Conservation (phyloP, 2,797 vertebrate species). For the Simalia tracyae region DNA sequence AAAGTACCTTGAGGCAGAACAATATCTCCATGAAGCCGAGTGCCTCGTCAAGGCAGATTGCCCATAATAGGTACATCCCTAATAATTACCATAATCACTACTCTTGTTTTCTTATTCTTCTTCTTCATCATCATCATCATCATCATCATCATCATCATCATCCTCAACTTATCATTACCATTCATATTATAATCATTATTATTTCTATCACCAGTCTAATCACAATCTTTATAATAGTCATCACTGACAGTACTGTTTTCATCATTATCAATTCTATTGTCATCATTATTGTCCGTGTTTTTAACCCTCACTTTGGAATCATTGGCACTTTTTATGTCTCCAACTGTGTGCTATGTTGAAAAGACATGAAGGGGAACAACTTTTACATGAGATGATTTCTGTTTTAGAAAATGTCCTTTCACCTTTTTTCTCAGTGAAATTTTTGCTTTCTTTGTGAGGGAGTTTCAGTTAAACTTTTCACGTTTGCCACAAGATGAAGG, state of each 20-base stretch:
- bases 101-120: neutral
- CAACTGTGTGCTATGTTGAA: neutral
- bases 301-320: neutral
- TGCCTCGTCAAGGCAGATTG: neutral
- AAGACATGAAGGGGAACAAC: neutral
- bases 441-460: neutral
- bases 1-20: neutral
- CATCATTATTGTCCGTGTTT: neutral
- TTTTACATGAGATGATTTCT: neutral
- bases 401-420: neutral
- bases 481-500: neutral
- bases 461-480: neutral
- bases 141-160: neutral
- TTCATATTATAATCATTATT: neutral
- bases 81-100: neutral
- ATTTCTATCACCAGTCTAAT: neutral
- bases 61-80: neutral
- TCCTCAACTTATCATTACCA: neutral
- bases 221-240: neutral
- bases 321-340: neutral
- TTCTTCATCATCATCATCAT: neutral
- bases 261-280: neutral
- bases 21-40: neutral
- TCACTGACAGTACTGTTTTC: neutral
- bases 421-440: neutral